These are phyloP conservation scores for Dicrostonyx torquatus DNA, from an alignment of 2,797 vertebrate genomes.

Conservation along the genomic window DNA sequence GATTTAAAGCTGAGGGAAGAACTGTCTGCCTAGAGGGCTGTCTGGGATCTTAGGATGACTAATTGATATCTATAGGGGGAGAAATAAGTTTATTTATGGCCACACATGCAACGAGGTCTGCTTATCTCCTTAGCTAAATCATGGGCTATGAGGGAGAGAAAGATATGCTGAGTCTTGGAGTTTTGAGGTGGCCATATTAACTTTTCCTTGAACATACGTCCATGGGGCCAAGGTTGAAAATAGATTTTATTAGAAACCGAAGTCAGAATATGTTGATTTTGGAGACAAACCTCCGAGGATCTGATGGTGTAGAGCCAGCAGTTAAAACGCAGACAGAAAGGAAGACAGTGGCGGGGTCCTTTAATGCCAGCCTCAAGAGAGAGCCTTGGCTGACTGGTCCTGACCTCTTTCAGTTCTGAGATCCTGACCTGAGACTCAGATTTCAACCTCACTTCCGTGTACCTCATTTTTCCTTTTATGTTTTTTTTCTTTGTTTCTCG, in stretches of 20 bases:
- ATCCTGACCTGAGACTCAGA: slow-evolving; percentile 9
- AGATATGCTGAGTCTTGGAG: not conserved
- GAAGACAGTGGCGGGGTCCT: not conserved
- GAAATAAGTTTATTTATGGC: not conserved
- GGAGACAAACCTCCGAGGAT: not conserved
- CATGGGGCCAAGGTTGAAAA: not conserved
- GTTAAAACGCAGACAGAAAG: not conserved
- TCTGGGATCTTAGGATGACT: not conserved
- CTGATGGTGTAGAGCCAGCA: not conserved
- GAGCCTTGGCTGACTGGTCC: not conserved
- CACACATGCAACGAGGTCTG: not conserved
- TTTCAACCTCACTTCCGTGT: slow-evolving; percentile 36
- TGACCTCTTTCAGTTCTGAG: slow-evolving; percentile 15
- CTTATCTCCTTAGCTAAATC: not conserved
- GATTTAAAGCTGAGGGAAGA: slow-evolving; percentile 22
- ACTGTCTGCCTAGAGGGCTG: not conserved
- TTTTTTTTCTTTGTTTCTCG: slow-evolving; percentile 43
- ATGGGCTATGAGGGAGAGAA: not conserved
- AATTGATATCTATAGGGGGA: not conserved
- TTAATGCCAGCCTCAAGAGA: not conserved
- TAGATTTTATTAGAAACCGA: slow-evolving; percentile 37
- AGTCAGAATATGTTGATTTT: slow-evolving; percentile 4
- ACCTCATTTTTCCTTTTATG: slow-evolving; percentile 58
- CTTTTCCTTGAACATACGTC: slow-evolving; percentile 15
- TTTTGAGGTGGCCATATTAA: not conserved